Evolutionary conservation across 2,113 vertebrate species (phyloP).

Genomic region (Columba livia): DNA sequence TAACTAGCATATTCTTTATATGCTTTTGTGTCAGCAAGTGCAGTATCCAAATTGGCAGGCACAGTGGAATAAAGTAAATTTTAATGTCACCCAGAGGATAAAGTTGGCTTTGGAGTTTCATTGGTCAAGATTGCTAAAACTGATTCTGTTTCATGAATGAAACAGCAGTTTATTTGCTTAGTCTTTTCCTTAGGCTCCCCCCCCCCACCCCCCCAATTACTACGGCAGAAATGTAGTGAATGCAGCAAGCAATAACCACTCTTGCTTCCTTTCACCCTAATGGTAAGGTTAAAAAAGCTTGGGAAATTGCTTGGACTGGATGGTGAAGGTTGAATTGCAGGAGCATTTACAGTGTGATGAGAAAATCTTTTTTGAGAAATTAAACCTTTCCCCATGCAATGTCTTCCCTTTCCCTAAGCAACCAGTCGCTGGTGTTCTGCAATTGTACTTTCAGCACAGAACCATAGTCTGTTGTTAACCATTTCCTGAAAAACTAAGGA

Average conservation of each 20-base stretch:
- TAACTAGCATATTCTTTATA: not conserved
- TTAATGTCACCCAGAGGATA: not conserved
- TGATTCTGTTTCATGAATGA: not conserved
- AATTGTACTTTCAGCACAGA: not conserved
- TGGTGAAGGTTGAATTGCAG: not conserved
- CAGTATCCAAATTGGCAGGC: not conserved
- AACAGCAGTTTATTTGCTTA: not conserved
- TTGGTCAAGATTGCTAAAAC: not conserved
- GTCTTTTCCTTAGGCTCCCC: not conserved
- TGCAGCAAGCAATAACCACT: not conserved
- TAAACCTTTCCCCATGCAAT: not conserved
- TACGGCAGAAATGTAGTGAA: not conserved
- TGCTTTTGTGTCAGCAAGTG: not conserved
- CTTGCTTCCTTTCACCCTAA: not conserved
- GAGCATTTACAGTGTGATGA: not conserved
- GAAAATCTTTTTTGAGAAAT: conserved; percentile 11
- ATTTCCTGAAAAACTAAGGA: not conserved
- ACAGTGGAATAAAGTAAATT: not conserved
- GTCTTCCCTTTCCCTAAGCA: not conserved
- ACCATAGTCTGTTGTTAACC: not conserved
- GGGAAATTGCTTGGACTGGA: conserved; percentile 25
- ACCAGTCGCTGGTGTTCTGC: not conserved
- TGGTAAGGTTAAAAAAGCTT: conserved; percentile 16
- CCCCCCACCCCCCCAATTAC: not conserved
- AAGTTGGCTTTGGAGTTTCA: not conserved